Percentiles rank a stretch among this genome's conserved stretches.
Conservation (phyloP, 2,888 invertebrate species). For the Lochmaea capreae region DNA sequence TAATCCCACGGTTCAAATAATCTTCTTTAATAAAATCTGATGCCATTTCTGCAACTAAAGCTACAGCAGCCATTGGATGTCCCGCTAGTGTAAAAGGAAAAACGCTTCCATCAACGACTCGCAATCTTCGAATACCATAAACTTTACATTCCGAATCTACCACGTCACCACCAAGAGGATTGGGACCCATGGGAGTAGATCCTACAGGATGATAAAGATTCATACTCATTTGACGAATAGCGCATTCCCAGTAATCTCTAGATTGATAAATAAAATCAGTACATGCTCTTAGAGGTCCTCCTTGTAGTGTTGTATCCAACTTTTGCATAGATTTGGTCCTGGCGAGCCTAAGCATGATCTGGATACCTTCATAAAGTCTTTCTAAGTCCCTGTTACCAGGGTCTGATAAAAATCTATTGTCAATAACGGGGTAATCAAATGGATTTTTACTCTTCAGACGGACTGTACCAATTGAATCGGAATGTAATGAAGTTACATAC, state of each 20-base stretch:
- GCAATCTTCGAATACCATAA: slow-evolving; percentile 69
- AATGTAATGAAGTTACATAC: slow-evolving; percentile 53
- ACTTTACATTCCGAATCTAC: slow-evolving; percentile 73
- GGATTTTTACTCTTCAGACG: slow-evolving; percentile 54
- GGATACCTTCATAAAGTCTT: slow-evolving; percentile 68
- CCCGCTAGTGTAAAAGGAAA: slow-evolving; percentile 73
- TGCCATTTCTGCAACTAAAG: slow-evolving; percentile 78
- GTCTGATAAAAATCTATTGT: slow-evolving; percentile 74
- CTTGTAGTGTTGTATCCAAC: slow-evolving; percentile 64
- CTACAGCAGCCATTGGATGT: slow-evolving; percentile 76
- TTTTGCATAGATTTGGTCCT: slow-evolving; percentile 68
- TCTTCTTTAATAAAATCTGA: slow-evolving; percentile 65
- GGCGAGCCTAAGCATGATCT: slow-evolving; percentile 63
- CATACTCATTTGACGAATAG: slow-evolving; percentile 54
- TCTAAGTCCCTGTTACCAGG: slow-evolving; percentile 66
- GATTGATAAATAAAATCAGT: slow-evolving; percentile 65
- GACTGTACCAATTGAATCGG: slow-evolving; percentile 71
- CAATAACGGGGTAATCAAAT: slow-evolving; percentile 68
- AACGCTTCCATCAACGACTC: slow-evolving; percentile 76
- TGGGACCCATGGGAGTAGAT: slow-evolving; percentile 71
- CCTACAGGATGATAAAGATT: slow-evolving; percentile 42
- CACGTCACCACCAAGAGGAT: slow-evolving; percentile 70
- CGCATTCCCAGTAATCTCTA: slow-evolving; percentile 78
- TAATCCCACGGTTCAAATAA: slow-evolving; percentile 20
- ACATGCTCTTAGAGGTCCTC: slow-evolving; percentile 62